These are phyloP conservation scores for Aphodius granarius DNA, from an alignment of 2,888 invertebrate species.

Conservation along the genomic window DNA sequence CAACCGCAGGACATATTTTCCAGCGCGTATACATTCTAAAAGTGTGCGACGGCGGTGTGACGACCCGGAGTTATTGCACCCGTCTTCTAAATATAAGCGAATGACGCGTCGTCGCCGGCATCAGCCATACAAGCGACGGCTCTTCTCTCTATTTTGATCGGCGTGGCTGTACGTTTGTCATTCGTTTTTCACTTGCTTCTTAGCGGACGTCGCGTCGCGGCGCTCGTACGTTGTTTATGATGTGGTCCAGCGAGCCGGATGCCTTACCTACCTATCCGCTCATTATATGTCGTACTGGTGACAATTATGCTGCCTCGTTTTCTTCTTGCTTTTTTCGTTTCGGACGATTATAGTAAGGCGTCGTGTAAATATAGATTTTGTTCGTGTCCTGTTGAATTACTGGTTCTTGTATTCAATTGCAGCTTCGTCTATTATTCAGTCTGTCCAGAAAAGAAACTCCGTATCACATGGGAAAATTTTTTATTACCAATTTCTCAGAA, in stretches of 20 bases:
- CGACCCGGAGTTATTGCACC: slow-evolving; percentile 12
- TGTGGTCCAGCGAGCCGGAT: not conserved
- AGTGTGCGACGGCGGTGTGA: not conserved
- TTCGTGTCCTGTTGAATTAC: not conserved
- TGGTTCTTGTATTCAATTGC: not conserved
- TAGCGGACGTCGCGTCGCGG: not conserved
- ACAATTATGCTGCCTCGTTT: not conserved
- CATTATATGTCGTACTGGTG: not conserved
- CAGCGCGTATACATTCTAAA: not conserved
- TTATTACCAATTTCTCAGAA: no score
- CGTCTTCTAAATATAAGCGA: slow-evolving; percentile 10
- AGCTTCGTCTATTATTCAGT: not conserved
- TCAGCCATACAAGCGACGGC: not conserved
- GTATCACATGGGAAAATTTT: no score
- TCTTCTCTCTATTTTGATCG: not conserved
- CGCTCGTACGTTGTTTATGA: not conserved
- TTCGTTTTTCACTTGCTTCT: not conserved
- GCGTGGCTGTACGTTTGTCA: not conserved
- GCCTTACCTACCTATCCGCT: not conserved
- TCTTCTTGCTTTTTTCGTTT: not conserved
- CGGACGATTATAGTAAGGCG: not conserved
- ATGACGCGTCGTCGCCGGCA: not conserved
- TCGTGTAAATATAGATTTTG: not conserved
- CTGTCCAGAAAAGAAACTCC: no score
- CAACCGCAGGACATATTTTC: not conserved